These are phyloP conservation scores for Eupithecia pulchellata DNA, from an alignment of 2,888 invertebrate genomes.

Conservation along the genomic window DNA sequence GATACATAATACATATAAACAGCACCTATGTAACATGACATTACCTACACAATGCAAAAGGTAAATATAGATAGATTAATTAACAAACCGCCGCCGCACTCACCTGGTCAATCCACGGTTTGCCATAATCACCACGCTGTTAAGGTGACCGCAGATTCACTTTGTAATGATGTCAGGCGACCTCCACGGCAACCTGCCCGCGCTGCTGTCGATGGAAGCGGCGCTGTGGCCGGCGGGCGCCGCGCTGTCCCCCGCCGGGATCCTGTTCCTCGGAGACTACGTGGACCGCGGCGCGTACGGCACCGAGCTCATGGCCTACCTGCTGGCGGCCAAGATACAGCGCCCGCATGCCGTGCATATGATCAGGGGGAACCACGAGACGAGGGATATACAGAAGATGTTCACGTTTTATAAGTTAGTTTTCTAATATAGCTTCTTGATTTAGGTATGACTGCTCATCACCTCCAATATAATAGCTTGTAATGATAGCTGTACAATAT, in stretches of 20 bases:
- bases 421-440: not conserved
- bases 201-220: conserved; percentile 88
- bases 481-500: no score
- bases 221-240: conserved; percentile 89
- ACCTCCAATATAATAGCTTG: no score
- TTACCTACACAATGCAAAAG: no score
- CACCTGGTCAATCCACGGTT: no score
- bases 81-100: no score
- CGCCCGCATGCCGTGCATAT: conserved; percentile 87
- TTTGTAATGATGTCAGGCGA: conserved; percentile 83
- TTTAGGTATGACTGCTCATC: not conserved
- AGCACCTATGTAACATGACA: no score
- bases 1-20: no score
- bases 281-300: conserved; percentile 90
- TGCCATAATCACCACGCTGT: not conserved
- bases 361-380: conserved; percentile 91
- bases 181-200: conserved; percentile 90
- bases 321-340: conserved; percentile 89
- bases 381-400: conserved; percentile 89
- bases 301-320: conserved; percentile 88
- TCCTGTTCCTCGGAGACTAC: conserved; percentile 91
- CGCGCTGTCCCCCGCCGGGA: conserved; percentile 86
- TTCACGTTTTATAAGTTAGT: conserved; percentile 89
- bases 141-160: not conserved
- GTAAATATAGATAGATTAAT: no score